Base-by-base conservation (phyloP, 2,797 vertebrate species). In the Anguilla marmorata region DNA sequence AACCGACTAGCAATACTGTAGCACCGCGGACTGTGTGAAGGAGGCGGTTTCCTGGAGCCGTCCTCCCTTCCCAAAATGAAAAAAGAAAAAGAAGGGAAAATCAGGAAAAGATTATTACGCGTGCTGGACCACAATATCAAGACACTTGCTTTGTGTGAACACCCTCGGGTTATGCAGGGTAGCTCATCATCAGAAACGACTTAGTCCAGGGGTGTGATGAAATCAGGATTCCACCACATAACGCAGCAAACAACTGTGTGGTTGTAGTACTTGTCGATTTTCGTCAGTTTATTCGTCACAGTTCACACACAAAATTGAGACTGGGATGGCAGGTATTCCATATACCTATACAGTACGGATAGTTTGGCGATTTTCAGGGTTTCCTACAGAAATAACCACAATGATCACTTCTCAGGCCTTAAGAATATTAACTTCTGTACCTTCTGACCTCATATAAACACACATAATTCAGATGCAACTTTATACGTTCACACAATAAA, bases 31-130 rank as follows among this genome's bases (percentile, higher is more conserved):
- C 91, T 79, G 84, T 50, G 6, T 90, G 92, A 93, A 95, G 95
- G 94, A 94, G 95, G 94, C 93, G 93, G 94, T 93, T 93, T 90
- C 89, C 86, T 90, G 91, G 86, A 92, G 83, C 90, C 91, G 89
- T 88, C 90, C 89, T 90, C 91, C 88, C 90, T 72, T 69, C 52
- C 54, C 50, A 85, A 74, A 74, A 69, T 79, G 37, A 45, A 79
- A 79, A 79, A 79, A 79, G 11, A 16, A 79, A 45, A 79, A 79
- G 30, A 66, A 66, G n/a, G 63, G 24, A 30, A 72, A 72, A 72
- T 72, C 27, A 11, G 21, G 84, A 87, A 87, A 87, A 30, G 63
- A 63, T n/a, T 19, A n/a, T 45, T 74, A 54, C n/a, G 85, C 72
- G 56, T 41, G 63, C 50, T 52, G 52, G 82, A 76, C 24, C 37